Evolutionary conservation across 2,113 vertebrate genomes (phyloP).

Genomic region (Cyanoramphus novaezelandiae): DNA sequence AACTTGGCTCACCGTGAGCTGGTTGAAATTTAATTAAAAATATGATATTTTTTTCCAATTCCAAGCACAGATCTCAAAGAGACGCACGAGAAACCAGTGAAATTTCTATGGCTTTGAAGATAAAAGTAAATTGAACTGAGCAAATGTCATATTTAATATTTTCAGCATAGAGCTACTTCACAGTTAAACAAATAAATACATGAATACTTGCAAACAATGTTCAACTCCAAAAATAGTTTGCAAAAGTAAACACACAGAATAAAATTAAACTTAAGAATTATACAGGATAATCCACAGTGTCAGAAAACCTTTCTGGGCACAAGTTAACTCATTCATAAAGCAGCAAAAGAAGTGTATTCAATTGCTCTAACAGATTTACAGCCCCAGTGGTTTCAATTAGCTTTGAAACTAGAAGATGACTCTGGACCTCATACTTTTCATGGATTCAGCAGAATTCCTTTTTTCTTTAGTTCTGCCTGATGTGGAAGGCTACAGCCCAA

Average conservation of each 20-base stretch:
- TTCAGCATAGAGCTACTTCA: slow-evolving; percentile 49
- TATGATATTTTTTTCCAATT: slow-evolving; percentile 36
- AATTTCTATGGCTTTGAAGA: slow-evolving; percentile 76
- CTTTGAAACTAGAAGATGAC: slow-evolving; percentile 26
- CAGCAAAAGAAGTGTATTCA: not conserved
- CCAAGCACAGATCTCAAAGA: slow-evolving; percentile 60
- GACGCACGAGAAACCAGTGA: slow-evolving; percentile 55
- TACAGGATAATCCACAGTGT: slow-evolving; percentile 40
- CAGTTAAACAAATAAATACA: not conserved
- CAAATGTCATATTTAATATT: slow-evolving; percentile 65
- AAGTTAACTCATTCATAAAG: slow-evolving; percentile 49
- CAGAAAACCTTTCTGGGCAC: slow-evolving; percentile 31
- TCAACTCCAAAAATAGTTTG: slow-evolving; percentile 65
- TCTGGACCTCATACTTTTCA: not conserved
- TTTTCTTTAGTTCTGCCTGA: not conserved
- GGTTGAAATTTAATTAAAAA: slow-evolving; percentile 69
- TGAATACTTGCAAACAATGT: slow-evolving; percentile 63
- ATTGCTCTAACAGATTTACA: slow-evolving; percentile 15
- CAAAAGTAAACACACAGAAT: slow-evolving; percentile 68
- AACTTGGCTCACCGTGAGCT: not conserved
- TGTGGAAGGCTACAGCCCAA: not conserved
- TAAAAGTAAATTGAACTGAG: slow-evolving; percentile 75
- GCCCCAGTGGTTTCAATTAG: not conserved
- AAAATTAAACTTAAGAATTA: slow-evolving; percentile 36
- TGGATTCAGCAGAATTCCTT: not conserved